Percentiles rank a stretch among this genome's conserved stretches.
Evolutionary conservation across 37 sponge, comb jelly and placozoan genomes (phyloP).

Genomic region (Geodia barretti): DNA sequence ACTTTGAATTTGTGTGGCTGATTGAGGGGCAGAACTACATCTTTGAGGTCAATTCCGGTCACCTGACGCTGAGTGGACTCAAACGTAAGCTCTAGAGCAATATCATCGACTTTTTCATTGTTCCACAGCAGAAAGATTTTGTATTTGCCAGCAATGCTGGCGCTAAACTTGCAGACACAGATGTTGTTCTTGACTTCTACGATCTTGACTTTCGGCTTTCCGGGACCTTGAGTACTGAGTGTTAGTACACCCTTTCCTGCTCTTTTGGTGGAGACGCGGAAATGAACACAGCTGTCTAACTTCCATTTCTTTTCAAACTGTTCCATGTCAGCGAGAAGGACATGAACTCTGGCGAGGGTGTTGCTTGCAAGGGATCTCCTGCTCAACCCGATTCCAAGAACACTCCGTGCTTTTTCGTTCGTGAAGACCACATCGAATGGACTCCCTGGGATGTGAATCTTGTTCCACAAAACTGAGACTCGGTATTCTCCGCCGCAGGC

Average conservation of each 20-base stretch:
- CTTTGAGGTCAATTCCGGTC: slow-evolving; percentile 25
- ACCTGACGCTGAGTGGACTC: neutral
- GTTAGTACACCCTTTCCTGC: slow-evolving; percentile 52
- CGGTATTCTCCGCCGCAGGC: slow-evolving; percentile 63
- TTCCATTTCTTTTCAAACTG: slow-evolving; percentile 10
- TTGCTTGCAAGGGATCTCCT: neutral
- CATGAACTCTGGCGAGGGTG: slow-evolving; percentile 37
- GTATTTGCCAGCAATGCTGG: slow-evolving; percentile 48
- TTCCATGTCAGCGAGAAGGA: slow-evolving; percentile 39
- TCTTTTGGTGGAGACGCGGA: slow-evolving; percentile 12
- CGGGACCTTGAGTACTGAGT: slow-evolving; percentile 37
- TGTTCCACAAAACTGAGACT: slow-evolving; percentile 80
- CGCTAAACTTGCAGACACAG: slow-evolving; percentile 22
- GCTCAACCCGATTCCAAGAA: neutral
- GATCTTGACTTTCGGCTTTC: slow-evolving; percentile 19
- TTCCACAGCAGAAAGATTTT: slow-evolving; percentile 53
- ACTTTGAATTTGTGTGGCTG: slow-evolving; percentile 26
- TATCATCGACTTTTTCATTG: slow-evolving; percentile 48
- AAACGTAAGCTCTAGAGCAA: slow-evolving; percentile 55
- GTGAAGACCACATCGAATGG: slow-evolving; percentile 61
- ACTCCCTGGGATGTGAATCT: slow-evolving; percentile 78
- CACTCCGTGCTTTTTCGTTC: neutral
- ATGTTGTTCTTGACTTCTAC: slow-evolving; percentile 8
- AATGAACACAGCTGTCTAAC: neutral
- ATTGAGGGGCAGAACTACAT: slow-evolving; percentile 11